These are phyloP conservation scores for Apodemia mormo DNA, from an alignment of 2,888 invertebrate species.

Conservation along the genomic window DNA sequence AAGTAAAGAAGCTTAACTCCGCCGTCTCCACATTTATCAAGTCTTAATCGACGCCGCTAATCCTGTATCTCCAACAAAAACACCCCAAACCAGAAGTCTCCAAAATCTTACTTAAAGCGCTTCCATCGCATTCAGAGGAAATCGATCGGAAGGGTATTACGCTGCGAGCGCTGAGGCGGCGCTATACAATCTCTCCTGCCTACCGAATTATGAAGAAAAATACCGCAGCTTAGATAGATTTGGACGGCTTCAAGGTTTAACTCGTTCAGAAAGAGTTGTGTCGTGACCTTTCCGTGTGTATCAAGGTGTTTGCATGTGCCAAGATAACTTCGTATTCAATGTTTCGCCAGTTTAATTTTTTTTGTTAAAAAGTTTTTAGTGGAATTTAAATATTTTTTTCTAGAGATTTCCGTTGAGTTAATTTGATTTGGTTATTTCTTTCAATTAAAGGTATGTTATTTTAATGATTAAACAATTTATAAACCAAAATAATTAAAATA, in stretches of 20 bases:
- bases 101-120: slow-evolving; percentile 40
- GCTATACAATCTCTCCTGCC: slow-evolving; percentile 6
- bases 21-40: slow-evolving; percentile 17
- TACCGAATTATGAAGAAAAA: background rate
- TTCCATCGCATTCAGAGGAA: slow-evolving; percentile 43
- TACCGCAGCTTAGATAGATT: background rate
- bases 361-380: too few relatives aligned
- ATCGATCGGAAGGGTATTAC: slow-evolving; percentile 39
- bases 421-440: too few relatives aligned
- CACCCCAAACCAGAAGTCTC: slow-evolving; percentile 29
- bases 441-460: too few relatives aligned
- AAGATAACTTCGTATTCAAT: too few relatives aligned
- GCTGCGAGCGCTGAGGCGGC: background rate
- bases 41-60: slow-evolving; percentile 15
- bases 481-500: too few relatives aligned
- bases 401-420: too few relatives aligned
- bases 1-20: background rate
- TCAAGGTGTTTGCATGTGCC: background rate
- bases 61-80: slow-evolving; percentile 24
- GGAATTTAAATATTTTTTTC: too few relatives aligned
- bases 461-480: too few relatives aligned
- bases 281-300: background rate
- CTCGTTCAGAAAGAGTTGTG: background rate
- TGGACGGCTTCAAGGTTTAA: background rate
- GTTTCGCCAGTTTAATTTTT: too few relatives aligned